Evolutionary conservation across 2,797 vertebrate species (phyloP), one percentile per base, ranked within the genome.

Genomic region (Coreius guichenoti): DNA sequence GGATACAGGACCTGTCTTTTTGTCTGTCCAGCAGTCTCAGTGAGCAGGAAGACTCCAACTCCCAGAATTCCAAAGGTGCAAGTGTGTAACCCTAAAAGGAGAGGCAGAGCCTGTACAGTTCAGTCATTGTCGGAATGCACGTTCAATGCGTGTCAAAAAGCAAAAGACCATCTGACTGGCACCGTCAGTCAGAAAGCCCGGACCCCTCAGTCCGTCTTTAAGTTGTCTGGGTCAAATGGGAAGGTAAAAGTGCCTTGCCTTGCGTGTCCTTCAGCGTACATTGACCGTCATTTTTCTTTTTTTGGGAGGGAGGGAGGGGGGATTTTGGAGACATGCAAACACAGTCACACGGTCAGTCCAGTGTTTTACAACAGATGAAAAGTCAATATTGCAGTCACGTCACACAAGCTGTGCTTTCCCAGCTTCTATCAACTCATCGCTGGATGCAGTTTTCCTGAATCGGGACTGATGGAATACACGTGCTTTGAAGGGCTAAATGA

Each of bases 21-120:
- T 94, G 92, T 94, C 90, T 91, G 92, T 95, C 93, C 89, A 93
- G 89, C 92, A 91, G 92, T 94, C 93, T 95, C 93, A 94, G 95
- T 94, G 94, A 91, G 90, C 92, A 91, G 94, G 93, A 94, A 94
- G 94, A 95, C 93, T 94, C 92, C 90, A 91, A 91, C 92, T 93
- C 94, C 94, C 94, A 93, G 93, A 92, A 81, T 89, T 94, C 92
- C 91, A 93, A 93, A 94, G 94, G 93, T 82, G 92, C 91, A 86
- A 89, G 86, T 56, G 26, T 29, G 69, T 87, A 14, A 82, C 82
- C 61, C 68, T 89, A 89, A 92, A 89, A 93, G 90, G 90, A 89
- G 81, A 90, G 82, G 83, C 88, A 88, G 89, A 94, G 90, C 90
- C 89, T 90, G 88, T 89, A 91, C 88, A 90, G 91, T 92, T 90